These are phyloP conservation scores for Lepas anatifera DNA, from an alignment of 2,888 invertebrate genomes.

Conservation along the genomic window DNA sequence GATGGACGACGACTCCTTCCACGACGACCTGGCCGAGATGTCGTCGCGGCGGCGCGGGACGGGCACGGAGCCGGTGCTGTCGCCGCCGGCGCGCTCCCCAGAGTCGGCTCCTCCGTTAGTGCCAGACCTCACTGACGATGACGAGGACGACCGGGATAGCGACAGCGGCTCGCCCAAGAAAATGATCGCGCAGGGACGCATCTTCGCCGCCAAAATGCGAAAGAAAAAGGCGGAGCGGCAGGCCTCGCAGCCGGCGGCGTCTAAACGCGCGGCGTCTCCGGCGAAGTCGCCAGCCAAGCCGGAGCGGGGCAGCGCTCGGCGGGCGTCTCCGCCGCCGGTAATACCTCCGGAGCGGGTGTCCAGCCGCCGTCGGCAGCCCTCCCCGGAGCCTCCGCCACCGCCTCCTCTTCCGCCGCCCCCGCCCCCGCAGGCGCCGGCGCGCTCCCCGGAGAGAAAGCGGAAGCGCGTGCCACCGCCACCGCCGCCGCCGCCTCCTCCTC, in stretches of 20 bases:
- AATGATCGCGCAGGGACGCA: background rate
- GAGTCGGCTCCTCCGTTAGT: background rate
- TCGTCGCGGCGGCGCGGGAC: background rate
- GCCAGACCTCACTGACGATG: background rate
- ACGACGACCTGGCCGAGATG: conserved; percentile 9
- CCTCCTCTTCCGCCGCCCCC: too few relatives aligned
- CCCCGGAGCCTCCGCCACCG: too few relatives aligned
- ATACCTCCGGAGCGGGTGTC: too few relatives aligned
- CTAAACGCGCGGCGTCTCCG: background rate
- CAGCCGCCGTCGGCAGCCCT: too few relatives aligned
- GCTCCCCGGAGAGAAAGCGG: too few relatives aligned
- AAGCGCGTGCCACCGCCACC: too few relatives aligned
- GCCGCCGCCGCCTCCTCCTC: too few relatives aligned
- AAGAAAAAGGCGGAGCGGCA: background rate
- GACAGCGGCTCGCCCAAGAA: background rate
- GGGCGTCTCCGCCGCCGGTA: too few relatives aligned
- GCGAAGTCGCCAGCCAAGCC: background rate
- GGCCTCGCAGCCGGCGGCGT: background rate
- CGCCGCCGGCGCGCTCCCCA: background rate
- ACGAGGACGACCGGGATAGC: background rate
- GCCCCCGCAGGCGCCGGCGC: too few relatives aligned
- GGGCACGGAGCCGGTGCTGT: background rate
- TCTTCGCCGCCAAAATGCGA: background rate
- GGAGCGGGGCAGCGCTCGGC: background rate
- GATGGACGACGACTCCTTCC: background rate